Evolutionary conservation across 2,113 vertebrate genomes (phyloP), one percentile per base, ranked within the genome.

Genomic region (Hypanus sabinus): DNA sequence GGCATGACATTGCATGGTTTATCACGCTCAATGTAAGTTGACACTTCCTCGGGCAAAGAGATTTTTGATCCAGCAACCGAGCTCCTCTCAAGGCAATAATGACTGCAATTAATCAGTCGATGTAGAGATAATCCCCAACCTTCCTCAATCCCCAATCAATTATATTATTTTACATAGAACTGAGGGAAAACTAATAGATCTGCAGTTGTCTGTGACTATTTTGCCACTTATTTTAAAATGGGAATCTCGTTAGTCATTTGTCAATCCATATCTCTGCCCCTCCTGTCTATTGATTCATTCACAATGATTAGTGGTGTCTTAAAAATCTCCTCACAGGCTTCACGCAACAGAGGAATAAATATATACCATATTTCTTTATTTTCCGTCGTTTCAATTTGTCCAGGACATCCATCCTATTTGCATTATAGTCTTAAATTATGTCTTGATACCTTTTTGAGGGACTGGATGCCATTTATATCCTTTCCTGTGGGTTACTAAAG

Each of bases 361-460:
- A 87, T 55, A 24, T 14, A 57, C 11, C 30, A 60, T 5, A 87
- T 87, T 87, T 87, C 57, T 87, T 87, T 87, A 87, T 87, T 60
- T 87, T 87, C n/a, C 57, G 46, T 11, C 83, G 22, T 60, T 87
- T 87, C 83, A 30, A 14, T 87, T 87, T 87, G 83, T 87, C 55
- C 57, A 62, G 55, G 83, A 87, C 83, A 60, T 87, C 9, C 83
- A 87, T 60, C 55, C 30, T 55, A 87, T 62, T 55, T 85, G 57
- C 57, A 62, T 60, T 27, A 27, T 60, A 87, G 83, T 87, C 55
- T 57, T 87, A 55, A 27, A 87, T 60, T n/a, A 16, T 87, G 55
- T 55, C 83, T 30, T 14, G 83, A 10, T 62, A 87, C 70, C 20
- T 3, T 60, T 87, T 62, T 87, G 83, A 87, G 83, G 83, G 55